phyloP scores from a whole-genome alignment of 2,888 invertebrate genomes.

The Tetramorium bicarinatum region DNA sequence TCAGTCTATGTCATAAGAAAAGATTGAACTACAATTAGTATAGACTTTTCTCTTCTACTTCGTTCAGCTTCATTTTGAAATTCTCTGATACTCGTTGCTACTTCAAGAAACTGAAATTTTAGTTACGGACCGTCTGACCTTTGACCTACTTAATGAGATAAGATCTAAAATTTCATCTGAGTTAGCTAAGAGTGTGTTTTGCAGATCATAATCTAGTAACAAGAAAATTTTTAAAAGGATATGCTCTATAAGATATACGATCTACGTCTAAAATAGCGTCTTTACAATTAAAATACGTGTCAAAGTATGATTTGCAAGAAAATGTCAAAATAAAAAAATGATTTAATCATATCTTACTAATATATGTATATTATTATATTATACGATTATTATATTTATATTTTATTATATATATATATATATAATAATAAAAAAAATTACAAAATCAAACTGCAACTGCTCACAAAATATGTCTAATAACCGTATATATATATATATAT shows the following conservation, averaged over 20 bases:
- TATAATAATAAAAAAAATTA: too few species aligned
- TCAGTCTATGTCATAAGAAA: neutral
- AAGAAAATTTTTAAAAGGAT: slow-evolving; percentile 12
- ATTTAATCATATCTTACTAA: neutral
- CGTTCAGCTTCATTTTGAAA: neutral
- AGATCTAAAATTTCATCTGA: slow-evolving; percentile 19
- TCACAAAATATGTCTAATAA: too few species aligned
- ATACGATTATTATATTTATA: neutral
- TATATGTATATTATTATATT: neutral
- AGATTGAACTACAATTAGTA: slow-evolving; percentile 8
- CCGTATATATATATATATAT: too few species aligned
- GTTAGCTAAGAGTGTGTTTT: neutral
- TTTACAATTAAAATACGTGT: neutral
- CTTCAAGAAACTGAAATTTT: slow-evolving; percentile 31
- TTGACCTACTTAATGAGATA: slow-evolving; percentile 41
- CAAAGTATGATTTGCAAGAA: neutral
- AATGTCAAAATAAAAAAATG: neutral
- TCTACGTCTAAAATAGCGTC: neutral
- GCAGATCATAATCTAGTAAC: slow-evolving; percentile 9
- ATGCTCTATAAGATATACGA: neutral
- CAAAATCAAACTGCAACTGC: too few species aligned
- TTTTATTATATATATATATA: too few species aligned
- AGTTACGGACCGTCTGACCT: slow-evolving; percentile 37
- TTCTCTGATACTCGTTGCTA: neutral
- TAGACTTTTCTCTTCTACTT: neutral